Percentiles rank a stretch among this genome's conserved stretches.
These are phyloP conservation scores for Drosophila tropicalis DNA, from an alignment of 1,140 invertebrate genomes.

Conservation along the genomic window DNA sequence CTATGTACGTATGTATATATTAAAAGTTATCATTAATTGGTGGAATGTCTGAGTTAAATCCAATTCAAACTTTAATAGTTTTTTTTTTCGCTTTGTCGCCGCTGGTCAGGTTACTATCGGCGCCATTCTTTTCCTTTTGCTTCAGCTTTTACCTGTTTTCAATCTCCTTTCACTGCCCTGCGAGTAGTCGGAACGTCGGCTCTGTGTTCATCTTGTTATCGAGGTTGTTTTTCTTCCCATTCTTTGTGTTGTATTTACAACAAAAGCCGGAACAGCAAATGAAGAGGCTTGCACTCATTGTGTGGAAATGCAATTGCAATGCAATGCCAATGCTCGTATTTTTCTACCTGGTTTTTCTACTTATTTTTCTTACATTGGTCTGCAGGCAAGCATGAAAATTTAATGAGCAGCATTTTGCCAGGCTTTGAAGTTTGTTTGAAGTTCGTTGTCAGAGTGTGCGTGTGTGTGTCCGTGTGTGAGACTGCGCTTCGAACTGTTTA, in stretches of 20 bases:
- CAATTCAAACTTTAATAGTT: conserved; percentile 38
- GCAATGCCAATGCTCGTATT: conserved; percentile 44
- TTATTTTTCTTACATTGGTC: conserved; percentile 31
- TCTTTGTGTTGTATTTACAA: conserved; percentile 40
- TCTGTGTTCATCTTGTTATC: not conserved
- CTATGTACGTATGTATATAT: too few relatives aligned
- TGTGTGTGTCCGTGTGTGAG: not conserved
- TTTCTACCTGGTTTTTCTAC: not conserved
- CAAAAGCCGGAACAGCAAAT: conserved; percentile 44
- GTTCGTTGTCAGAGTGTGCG: not conserved
- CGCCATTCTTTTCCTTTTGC: too few relatives aligned
- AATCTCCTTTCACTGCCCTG: not conserved
- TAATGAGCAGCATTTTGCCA: conserved; percentile 52
- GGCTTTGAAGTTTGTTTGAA: conserved; percentile 32
- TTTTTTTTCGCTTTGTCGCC: conserved; percentile 21
- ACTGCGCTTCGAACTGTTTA: conserved; percentile 27
- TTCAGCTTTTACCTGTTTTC: too few relatives aligned
- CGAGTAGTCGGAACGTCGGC: too few relatives aligned
- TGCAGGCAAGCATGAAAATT: conserved; percentile 63
- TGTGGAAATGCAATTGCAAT: conserved; percentile 32
- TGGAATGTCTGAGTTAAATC: conserved; percentile 19
- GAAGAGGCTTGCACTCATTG: conserved; percentile 45
- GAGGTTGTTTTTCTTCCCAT: conserved; percentile 15
- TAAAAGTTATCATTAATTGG: not conserved
- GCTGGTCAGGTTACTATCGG: conserved; percentile 25